These are phyloP conservation scores for Chiroxiphia lanceolata DNA, from an alignment of 2,797 vertebrate genomes.

Conservation along the genomic window DNA sequence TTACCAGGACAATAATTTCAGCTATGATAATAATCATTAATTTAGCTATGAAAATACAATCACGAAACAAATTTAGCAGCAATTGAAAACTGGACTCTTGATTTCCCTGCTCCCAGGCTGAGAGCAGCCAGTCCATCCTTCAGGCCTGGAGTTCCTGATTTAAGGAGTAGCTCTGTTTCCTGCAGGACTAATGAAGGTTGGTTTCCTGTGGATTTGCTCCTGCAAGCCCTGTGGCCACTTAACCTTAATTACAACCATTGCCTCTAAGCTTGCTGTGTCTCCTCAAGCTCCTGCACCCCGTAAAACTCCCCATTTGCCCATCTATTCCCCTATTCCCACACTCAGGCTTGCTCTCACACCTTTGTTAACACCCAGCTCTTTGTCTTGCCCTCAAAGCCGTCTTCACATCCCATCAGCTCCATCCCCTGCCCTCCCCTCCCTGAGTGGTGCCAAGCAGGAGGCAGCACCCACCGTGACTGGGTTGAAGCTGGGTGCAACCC, in stretches of 20 bases:
- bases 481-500: not conserved
- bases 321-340: not conserved
- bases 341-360: not conserved
- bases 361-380: not conserved
- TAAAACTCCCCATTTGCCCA: not conserved
- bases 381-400: not conserved
- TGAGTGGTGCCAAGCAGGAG: not conserved
- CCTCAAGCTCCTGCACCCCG: not conserved
- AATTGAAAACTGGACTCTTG: not conserved
- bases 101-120: not conserved
- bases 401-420: not conserved
- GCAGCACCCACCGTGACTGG: not conserved
- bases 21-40: not conserved
- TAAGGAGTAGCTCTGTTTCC: slow-evolving; percentile 5
- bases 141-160: not conserved
- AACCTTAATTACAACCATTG: not conserved
- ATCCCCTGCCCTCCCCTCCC: not conserved
- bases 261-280: not conserved
- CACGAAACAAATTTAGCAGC: not conserved
- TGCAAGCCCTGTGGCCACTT: not conserved
- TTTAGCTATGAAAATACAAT: not conserved
- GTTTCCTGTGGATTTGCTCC: not conserved
- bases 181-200: slow-evolving; percentile 7
- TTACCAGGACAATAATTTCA: not conserved
- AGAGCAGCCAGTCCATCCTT: not conserved